phyloP scores from a whole-genome alignment of 2,797 vertebrate species.

The Microhierax caerulescens region DNA sequence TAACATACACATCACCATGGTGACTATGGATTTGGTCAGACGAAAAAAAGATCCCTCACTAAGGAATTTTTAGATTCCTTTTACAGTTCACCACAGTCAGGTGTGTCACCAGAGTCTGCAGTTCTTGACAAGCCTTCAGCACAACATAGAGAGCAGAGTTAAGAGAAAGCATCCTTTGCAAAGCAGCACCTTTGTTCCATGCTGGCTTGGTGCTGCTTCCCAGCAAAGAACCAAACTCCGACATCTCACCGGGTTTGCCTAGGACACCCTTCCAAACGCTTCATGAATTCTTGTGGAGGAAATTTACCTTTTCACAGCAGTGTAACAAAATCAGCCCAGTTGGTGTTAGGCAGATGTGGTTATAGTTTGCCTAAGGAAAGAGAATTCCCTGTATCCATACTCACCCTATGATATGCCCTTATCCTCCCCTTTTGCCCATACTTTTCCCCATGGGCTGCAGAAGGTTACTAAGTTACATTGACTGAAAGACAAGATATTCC shows the following conservation, averaged over 20 bases:
- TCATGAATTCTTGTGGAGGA: neutral
- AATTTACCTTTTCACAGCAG: neutral
- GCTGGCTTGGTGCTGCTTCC: neutral
- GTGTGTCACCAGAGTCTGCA: neutral
- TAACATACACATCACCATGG: neutral
- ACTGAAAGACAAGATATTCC: neutral
- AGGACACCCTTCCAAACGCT: neutral
- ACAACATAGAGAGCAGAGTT: neutral
- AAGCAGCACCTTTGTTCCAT: neutral
- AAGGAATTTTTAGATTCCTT: neutral
- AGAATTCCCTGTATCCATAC: neutral
- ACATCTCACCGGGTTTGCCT: neutral
- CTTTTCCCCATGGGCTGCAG: neutral
- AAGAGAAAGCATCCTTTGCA: neutral
- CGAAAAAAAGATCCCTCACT: neutral
- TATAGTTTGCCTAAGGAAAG: neutral
- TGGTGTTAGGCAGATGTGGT: neutral
- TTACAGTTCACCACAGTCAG: neutral
- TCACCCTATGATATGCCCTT: neutral
- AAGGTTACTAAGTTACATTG: neutral
- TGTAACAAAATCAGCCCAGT: neutral
- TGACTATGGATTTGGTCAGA: neutral
- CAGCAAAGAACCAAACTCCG: neutral
- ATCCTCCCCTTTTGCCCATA: neutral
- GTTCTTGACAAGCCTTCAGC: neutral